Percentiles rank a stretch among this genome's conserved stretches.
Conservation (phyloP, 2,797 vertebrate species). For the Tolypeutes matacus region DNA sequence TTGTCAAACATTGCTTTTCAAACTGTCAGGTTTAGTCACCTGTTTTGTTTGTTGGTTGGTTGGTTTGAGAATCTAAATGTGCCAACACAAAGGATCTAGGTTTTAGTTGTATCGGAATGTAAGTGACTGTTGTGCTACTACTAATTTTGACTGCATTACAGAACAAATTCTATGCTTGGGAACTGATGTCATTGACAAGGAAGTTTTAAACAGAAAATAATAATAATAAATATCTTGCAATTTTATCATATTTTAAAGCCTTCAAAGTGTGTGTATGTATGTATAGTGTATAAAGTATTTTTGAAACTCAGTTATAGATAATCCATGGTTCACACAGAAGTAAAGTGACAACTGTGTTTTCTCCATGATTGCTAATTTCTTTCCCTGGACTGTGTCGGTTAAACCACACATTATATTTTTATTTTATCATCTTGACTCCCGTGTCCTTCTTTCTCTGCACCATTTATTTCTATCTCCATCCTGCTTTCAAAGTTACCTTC, state of each 20-base stretch:
- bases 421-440: neutral
- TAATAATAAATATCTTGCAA: slow-evolving; percentile 8
- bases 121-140: neutral
- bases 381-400: neutral
- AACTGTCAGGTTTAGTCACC: neutral
- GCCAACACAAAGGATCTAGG: neutral
- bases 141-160: neutral
- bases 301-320: neutral
- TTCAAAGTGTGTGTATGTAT: neutral
- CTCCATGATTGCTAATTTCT: neutral
- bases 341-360: neutral
- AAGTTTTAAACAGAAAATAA: neutral
- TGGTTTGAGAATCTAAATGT: slow-evolving; percentile 10
- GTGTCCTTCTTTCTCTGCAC: neutral
- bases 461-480: neutral
- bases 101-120: neutral
- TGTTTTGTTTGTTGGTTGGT: neutral
- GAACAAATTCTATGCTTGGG: neutral
- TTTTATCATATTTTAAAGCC: neutral
- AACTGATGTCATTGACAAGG: neutral
- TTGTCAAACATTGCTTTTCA: neutral
- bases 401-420: neutral
- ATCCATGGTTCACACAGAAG: neutral
- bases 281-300: neutral
- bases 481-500: neutral